Evolutionary conservation across 1,140 invertebrate species (phyloP).

Genomic region (Drosophila mauritiana): DNA sequence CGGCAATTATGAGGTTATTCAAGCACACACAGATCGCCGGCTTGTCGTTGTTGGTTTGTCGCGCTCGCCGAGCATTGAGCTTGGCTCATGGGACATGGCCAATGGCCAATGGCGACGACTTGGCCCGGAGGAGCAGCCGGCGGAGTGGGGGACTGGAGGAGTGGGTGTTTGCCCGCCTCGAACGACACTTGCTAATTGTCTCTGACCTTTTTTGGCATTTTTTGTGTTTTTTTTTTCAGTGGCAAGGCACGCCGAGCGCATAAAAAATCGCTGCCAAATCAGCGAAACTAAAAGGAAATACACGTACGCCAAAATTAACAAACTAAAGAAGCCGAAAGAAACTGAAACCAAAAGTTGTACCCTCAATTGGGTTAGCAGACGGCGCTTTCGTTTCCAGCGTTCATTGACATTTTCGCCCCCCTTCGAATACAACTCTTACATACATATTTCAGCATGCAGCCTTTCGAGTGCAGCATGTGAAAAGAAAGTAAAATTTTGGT

Average conservation of each 20-base stretch:
- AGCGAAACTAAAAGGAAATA: constrained; percentile 49
- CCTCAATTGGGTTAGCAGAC: constrained; percentile 69
- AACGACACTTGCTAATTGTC: constrained; percentile 80
- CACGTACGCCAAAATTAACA: constrained; percentile 1
- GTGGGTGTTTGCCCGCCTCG: constrained; percentile 65
- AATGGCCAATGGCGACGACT: constrained; percentile 43
- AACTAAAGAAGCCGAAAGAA: constrained; percentile 37
- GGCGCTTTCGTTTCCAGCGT: constrained; percentile 70
- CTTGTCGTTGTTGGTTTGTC: constrained; percentile 44
- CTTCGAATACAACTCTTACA: not conserved
- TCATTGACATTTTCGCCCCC: constrained; percentile 59
- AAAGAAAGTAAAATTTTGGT: constrained; percentile 80
- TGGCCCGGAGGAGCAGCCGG: constrained; percentile 3
- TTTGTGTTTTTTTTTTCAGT: constrained; percentile 42
- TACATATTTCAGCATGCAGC: constrained; percentile 5
- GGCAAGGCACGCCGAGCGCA: constrained; percentile 63
- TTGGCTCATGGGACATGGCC: constrained; percentile 63
- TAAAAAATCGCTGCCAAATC: constrained; percentile 55
- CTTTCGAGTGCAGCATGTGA: constrained; percentile 58
- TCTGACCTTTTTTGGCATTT: constrained; percentile 67
- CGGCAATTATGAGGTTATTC: constrained; percentile 82
- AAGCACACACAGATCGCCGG: constrained; percentile 33
- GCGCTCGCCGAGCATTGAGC: constrained; percentile 66
- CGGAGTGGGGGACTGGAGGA: constrained; percentile 43
- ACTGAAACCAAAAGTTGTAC: constrained; percentile 46